Percentiles rank a stretch among this genome's conserved stretches.
phyloP scores from a whole-genome alignment of 2,113 vertebrate species.

The Gallinago paraguaiae region DNA sequence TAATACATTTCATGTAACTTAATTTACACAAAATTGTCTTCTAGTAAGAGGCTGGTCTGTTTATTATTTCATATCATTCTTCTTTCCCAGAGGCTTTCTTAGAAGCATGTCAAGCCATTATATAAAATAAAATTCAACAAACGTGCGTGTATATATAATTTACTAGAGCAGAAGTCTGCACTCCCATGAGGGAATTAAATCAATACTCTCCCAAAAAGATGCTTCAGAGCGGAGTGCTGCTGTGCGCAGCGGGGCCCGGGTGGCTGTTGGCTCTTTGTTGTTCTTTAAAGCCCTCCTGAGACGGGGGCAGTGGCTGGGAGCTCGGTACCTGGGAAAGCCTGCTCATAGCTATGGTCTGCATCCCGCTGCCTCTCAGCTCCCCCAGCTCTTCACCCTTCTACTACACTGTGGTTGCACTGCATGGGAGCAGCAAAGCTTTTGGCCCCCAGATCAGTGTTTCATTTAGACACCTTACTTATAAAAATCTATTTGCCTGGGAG shows the following conservation, averaged over 20 bases:
- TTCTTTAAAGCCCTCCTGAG: not conserved
- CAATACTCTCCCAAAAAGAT: conserved; percentile 13
- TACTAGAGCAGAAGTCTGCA: conserved; percentile 19
- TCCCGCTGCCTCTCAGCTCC: fast-evolving
- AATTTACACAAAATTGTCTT: conserved; percentile 23
- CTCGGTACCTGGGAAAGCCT: not conserved
- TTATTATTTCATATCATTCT: conserved; percentile 30
- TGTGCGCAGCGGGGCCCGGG: not conserved
- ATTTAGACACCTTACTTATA: not conserved
- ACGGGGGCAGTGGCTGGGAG: not conserved
- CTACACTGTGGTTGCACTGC: not conserved
- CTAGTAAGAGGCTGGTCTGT: conserved; percentile 1
- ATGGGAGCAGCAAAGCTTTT: not conserved
- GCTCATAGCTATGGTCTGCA: not conserved
- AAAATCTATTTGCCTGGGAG: not conserved
- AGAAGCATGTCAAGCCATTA: conserved; percentile 18
- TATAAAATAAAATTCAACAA: conserved; percentile 25
- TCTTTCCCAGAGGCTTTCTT: conserved; percentile 49
- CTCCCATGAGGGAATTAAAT: conserved; percentile 38
- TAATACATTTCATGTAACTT: conserved; percentile 32
- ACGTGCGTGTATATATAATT: not conserved
- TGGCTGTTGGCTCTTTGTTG: not conserved
- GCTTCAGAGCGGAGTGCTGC: not conserved
- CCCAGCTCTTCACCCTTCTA: fast-evolving
- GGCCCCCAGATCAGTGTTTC: not conserved